Evolutionary conservation across 2,797 vertebrate species (phyloP), one percentile per base, ranked within the genome.

Genomic region (Dermochelys coriacea): DNA sequence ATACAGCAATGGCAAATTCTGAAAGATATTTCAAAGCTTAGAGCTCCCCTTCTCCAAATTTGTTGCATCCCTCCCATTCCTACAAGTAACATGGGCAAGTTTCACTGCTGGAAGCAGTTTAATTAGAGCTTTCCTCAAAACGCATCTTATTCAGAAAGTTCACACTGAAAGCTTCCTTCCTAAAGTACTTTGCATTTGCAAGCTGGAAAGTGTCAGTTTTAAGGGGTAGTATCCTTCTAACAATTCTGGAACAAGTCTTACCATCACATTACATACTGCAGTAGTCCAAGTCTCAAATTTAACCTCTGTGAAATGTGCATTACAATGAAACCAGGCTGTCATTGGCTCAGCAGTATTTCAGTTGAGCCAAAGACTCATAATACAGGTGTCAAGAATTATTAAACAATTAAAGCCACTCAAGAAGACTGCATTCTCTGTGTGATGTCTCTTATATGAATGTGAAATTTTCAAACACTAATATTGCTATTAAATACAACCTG

Each of bases 381-480:
- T n/a, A 51, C 12, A 49, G 50, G 61, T 50, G 50, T 80, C 37
- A 37, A 80, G 41, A 85, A 50, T 37, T 31, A 31, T 12, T 50
- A 45, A 55, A 45, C 27, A 51, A 21, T 55, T 82, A 68, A 47
- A 47, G 45, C 45, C 45, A 77, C 41, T 27, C 74, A 45, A 8
- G 23, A 31, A 15, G 45, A 16, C 25, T 49, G 27, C 74, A 77
- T 77, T 27, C 25, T 74, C 45, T 8, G 25, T 12, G 45, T 29
- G 41, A 77, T 49, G 14, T 29, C 45, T 77, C 45, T 34, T 61
- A 31, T 8, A 15, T 29, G 45, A 31, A 31, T 49, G 12, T 31
- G 85, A 27, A 0, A 16, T 0, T 1, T 8, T 12, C 1, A 37
- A 1, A 1, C 41, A 59, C 49, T 41, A 85, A 6, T 59, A 31